Conservation (phyloP, 2,113 vertebrate genomes). For the Psephotus haematonotus region DNA sequence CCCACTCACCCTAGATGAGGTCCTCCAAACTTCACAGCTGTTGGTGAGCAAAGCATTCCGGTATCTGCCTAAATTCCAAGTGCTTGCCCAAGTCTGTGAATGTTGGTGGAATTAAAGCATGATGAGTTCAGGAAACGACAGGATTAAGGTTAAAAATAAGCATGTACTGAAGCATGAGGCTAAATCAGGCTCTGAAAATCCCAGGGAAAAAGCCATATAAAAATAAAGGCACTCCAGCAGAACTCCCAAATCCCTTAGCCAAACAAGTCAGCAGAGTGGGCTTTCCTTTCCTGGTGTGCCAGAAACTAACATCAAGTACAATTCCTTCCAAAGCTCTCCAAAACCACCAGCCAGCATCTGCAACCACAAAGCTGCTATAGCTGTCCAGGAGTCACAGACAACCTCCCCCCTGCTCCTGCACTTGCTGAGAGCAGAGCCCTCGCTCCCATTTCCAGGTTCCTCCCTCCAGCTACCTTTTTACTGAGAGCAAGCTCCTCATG, state of each 20-base stretch:
- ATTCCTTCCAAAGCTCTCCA: neutral
- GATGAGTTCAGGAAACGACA: neutral
- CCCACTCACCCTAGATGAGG: neutral
- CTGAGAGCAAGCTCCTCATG: neutral
- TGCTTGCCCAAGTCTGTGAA: fast-evolving
- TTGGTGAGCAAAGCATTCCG: fast-evolving
- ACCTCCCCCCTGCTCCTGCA: neutral
- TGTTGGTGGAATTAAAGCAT: neutral
- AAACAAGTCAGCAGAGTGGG: neutral
- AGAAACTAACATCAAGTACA: neutral
- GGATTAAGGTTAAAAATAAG: conserved; percentile 32
- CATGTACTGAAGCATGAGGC: neutral
- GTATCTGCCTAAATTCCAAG: neutral
- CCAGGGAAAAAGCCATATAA: neutral
- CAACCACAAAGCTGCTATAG: neutral
- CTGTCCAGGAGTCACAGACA: fast-evolving
- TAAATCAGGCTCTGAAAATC: neutral
- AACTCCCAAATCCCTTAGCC: neutral
- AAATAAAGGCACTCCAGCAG: neutral
- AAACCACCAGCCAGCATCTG: neutral
- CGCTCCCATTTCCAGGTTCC: neutral
- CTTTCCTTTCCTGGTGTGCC: neutral
- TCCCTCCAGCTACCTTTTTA: neutral
- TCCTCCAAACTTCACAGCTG: neutral
- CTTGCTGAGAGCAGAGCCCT: neutral